These are phyloP conservation scores for Atherix ibis DNA, from an alignment of 2,888 invertebrate species.

Conservation along the genomic window DNA sequence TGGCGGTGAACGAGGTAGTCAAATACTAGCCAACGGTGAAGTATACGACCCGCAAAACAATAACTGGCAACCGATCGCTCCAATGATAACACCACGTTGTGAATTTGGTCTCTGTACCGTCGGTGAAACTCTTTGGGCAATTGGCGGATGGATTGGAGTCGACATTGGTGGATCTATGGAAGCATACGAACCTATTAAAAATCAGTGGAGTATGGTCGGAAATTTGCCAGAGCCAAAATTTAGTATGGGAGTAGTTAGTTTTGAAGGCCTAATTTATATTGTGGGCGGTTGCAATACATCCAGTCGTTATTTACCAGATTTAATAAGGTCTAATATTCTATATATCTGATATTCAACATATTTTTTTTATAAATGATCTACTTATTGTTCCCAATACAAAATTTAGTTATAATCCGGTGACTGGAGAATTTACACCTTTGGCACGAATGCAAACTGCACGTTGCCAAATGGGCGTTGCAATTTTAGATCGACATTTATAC, in stretches of 20 bases:
- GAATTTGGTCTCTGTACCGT: slow-evolving; percentile 78
- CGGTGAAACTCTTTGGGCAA: slow-evolving; percentile 67
- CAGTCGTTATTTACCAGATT: slow-evolving; percentile 62
- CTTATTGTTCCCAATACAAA: no score
- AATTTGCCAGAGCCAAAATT: slow-evolving; percentile 72
- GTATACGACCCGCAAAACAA: slow-evolving; percentile 57
- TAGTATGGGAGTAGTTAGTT: slow-evolving; percentile 79
- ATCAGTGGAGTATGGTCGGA: slow-evolving; percentile 63
- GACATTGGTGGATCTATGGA: slow-evolving; percentile 83
- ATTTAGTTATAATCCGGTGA: slow-evolving; percentile 60
- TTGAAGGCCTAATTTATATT: slow-evolving; percentile 53
- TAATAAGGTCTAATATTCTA: slow-evolving; percentile 34
- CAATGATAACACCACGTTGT: slow-evolving; percentile 72
- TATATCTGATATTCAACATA: neutral
- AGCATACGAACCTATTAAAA: slow-evolving; percentile 62
- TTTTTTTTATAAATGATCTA: neutral
- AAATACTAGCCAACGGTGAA: slow-evolving; percentile 78
- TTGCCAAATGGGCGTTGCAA: slow-evolving; percentile 80
- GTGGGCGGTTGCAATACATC: slow-evolving; percentile 79
- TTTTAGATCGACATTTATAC: slow-evolving; percentile 67
- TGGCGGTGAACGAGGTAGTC: slow-evolving; percentile 80
- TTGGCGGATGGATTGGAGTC: slow-evolving; percentile 88
- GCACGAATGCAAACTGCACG: slow-evolving; percentile 66
- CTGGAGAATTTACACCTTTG: slow-evolving; percentile 61
- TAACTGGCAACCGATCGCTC: slow-evolving; percentile 45